Base-by-base conservation (phyloP, 2,888 invertebrate species). In the Microctonus hyperodae region DNA sequence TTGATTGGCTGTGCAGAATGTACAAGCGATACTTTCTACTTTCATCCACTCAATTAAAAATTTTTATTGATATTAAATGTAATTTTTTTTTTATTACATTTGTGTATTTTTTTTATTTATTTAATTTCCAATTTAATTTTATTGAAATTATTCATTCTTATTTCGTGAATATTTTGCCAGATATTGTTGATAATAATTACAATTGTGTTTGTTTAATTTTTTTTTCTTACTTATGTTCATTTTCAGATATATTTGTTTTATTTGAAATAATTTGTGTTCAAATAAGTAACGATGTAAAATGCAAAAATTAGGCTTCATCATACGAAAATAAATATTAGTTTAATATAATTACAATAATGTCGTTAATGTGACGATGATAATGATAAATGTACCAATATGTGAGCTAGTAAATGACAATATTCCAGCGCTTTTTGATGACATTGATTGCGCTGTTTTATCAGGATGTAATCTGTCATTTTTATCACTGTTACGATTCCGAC, bases 401-500 rank as follows among this genome's bases (percentile, higher is more conserved):
- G 67, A 60, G 50, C 60, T 65, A 3, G 68, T 59, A n/a, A 70
- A 62, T 44, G 70, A 71, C 33, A 66, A 22, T 16, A 66, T 61
- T 55, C 71, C 71, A 10, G 74, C 68, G 68, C 75, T 77, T 64
- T 73, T 78, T 57, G 81, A 81, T 11, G 81, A 81, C 78, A 81
- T 81, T 57, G 82, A 81, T 65, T 79, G 80, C 28, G 81, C 77
- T 16, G 79, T 79, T 65, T 80, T 81, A 70, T 81, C 81, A 58
- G 75, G 74, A 72, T 77, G 75, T 44, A 74, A 74, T 61, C 73
- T 73, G 16, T 75, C 76, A 33, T 71, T 71, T 56, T 75, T 75
- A 7, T 7, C 44, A 57, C 60, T 67, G 48, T 74, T 70, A 48
- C 69, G 62, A 51, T 68, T 75, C 53, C 72, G 60, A 25, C 55